Evolutionary conservation across 2,888 invertebrate genomes (phyloP).

Genomic region (Neoaliturus tenellus): DNA sequence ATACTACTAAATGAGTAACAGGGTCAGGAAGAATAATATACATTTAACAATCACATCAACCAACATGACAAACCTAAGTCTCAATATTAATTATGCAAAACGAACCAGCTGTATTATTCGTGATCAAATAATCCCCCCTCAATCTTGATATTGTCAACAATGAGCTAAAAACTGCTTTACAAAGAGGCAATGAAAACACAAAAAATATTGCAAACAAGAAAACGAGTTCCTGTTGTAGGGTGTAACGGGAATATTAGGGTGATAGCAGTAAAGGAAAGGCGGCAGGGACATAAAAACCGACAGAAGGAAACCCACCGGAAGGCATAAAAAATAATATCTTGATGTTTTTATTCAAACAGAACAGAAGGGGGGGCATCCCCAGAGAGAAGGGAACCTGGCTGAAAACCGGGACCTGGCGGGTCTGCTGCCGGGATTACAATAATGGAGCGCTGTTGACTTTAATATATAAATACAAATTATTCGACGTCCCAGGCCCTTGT

Average conservation of each 20-base stretch:
- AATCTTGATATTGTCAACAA: not conserved
- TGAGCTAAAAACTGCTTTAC: not conserved
- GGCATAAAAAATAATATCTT: constrained; percentile 49
- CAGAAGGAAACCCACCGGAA: constrained; percentile 28
- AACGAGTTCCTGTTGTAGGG: constrained; percentile 5
- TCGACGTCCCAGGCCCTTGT: no score
- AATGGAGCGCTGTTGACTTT: not conserved
- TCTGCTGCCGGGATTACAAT: not conserved
- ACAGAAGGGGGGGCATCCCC: not conserved
- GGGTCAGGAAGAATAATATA: no score
- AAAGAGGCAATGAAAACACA: not conserved
- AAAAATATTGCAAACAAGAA: constrained; percentile 21
- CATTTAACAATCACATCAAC: no score
- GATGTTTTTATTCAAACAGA: constrained; percentile 49
- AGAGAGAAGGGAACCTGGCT: not conserved
- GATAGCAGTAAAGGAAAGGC: constrained; percentile 10
- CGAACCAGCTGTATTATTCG: no score
- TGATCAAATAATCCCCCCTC: no score
- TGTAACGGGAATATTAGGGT: constrained; percentile 13
- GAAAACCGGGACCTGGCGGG: not conserved
- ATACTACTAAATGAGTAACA: no score
- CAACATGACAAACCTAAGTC: no score
- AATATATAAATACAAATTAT: no score
- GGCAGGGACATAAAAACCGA: not conserved
- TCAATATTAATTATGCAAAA: no score